Evolutionary conservation across 2,113 vertebrate genomes (phyloP).

Genomic region (Podarcis cretensis): DNA sequence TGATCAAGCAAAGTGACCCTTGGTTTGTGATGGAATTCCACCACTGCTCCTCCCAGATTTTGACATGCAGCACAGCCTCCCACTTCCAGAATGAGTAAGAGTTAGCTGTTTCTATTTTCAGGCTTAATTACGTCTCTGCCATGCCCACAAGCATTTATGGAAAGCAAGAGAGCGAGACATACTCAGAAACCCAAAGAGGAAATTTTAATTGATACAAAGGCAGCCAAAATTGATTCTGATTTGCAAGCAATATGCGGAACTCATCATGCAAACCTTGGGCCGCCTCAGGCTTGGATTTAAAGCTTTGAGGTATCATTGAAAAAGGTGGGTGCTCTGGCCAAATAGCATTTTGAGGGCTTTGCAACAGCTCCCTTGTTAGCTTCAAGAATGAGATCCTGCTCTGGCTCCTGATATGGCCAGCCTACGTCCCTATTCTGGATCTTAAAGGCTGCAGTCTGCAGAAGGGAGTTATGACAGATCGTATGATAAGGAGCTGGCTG

Average conservation of each 20-base stretch:
- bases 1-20: neutral
- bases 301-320: neutral
- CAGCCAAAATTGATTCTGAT: neutral
- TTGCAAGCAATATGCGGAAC: neutral
- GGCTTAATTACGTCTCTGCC: neutral
- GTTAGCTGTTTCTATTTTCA: neutral
- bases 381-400: neutral
- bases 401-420: neutral
- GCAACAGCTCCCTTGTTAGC: neutral
- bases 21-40: neutral
- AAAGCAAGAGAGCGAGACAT: neutral
- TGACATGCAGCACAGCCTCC: neutral
- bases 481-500: neutral
- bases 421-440: neutral
- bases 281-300: neutral
- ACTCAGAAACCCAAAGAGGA: neutral
- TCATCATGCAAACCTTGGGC: neutral
- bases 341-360: neutral
- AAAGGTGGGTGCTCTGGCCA: neutral
- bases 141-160: neutral
- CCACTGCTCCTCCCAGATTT: neutral
- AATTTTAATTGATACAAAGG: neutral
- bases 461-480: neutral
- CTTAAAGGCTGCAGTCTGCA: neutral
- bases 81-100: neutral